Evolutionary conservation across 2,797 vertebrate species (phyloP).

Genomic region (Hemibagrus guttatus): DNA sequence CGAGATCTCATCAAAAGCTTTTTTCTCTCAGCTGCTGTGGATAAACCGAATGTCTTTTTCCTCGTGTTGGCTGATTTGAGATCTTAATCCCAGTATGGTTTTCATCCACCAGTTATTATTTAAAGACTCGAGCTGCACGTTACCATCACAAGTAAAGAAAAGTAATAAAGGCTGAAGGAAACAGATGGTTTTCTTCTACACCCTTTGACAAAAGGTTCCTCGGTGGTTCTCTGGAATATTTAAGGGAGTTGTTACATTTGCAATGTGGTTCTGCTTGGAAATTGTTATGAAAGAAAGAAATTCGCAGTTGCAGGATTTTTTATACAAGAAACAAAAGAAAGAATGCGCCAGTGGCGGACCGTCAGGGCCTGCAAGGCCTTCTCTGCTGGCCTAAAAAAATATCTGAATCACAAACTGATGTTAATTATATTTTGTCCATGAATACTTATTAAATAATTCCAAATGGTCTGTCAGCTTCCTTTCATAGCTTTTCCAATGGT

Average conservation of each 20-base stretch:
- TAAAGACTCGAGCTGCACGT: background rate
- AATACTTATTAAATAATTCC: too few species aligned
- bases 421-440: too few species aligned
- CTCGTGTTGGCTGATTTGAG: background rate
- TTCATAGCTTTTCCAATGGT: too few species aligned
- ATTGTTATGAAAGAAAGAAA: background rate
- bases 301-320: background rate
- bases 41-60: background rate
- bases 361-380: too few species aligned
- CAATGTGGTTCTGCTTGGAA: background rate
- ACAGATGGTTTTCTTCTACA: background rate
- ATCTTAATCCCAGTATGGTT: background rate
- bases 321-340: background rate
- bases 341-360: too few species aligned
- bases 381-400: too few species aligned
- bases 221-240: background rate
- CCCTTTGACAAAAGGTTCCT: background rate
- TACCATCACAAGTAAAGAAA: background rate
- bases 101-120: background rate
- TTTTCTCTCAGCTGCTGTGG: background rate
- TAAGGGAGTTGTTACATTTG: background rate
- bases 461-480: too few species aligned
- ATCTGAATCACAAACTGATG: too few species aligned
- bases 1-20: background rate
- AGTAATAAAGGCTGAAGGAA: conserved; percentile 8